Conservation (phyloP, 2,797 vertebrate species). For the Rhinatrema bivittatum region DNA sequence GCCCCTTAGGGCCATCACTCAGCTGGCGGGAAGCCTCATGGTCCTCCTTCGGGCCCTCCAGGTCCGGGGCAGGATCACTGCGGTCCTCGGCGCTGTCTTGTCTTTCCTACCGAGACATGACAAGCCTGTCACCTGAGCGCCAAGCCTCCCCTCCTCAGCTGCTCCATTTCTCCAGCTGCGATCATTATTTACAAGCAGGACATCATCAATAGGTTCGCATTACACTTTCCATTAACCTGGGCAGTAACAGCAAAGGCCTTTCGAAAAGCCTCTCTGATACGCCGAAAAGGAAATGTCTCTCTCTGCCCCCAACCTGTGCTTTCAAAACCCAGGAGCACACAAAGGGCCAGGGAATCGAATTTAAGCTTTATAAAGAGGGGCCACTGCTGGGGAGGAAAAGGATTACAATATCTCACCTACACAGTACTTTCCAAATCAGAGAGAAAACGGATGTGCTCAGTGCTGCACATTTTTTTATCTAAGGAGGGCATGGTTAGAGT, state of each 20-base stretch:
- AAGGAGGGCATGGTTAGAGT: too few species aligned
- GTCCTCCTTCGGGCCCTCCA: background rate
- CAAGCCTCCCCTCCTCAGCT: conserved; percentile 2
- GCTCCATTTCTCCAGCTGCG: conserved; percentile 4
- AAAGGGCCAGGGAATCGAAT: too few species aligned
- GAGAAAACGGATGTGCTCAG: too few species aligned
- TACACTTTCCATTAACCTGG: conserved; percentile 9
- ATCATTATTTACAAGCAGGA: conserved; percentile 12
- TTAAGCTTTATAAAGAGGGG: too few species aligned
- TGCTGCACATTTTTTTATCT: too few species aligned
- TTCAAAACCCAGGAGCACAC: too few species aligned
- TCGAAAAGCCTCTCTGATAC: background rate
- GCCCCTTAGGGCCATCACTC: background rate
- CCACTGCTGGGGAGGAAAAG: too few species aligned
- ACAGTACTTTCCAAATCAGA: too few species aligned
- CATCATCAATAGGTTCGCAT: background rate
- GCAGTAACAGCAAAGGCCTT: background rate
- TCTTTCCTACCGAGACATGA: conserved; percentile 1
- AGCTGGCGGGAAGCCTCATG: background rate
- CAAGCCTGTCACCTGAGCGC: conserved; percentile 5
- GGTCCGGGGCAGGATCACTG: background rate
- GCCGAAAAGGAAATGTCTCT: too few species aligned
- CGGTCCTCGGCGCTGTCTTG: background rate
- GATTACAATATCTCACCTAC: too few species aligned
- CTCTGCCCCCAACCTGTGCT: too few species aligned